phyloP scores from a whole-genome alignment of 53 echinoderm and acorn worm genomes.

The Actinopyga echinites region DNA sequence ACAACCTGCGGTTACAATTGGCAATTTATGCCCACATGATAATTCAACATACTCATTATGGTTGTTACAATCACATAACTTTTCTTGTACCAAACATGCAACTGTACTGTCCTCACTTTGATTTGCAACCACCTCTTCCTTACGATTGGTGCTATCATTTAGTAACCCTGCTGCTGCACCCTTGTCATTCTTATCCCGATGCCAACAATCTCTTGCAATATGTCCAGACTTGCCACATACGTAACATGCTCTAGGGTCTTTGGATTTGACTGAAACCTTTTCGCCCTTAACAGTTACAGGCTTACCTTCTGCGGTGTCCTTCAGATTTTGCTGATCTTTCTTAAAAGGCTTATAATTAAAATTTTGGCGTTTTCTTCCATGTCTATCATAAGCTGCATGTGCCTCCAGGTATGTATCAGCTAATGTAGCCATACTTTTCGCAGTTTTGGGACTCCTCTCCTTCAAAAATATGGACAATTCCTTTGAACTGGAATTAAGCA shows the following conservation, averaged over 20 bases:
- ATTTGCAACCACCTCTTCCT: background rate
- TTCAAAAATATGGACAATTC: constrained; percentile 30
- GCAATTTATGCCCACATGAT: constrained; percentile 36
- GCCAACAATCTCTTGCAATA: constrained; percentile 38
- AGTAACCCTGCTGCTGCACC: background rate
- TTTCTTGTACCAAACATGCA: background rate
- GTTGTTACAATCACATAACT: constrained; percentile 11
- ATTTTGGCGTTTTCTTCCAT: background rate
- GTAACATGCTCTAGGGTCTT: constrained; percentile 15
- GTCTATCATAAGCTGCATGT: background rate
- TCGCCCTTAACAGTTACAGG: background rate
- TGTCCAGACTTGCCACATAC: constrained; percentile 33
- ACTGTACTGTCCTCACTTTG: background rate
- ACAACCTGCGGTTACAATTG: constrained; percentile 30
- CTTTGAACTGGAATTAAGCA: constrained; percentile 6
- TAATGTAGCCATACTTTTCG: background rate
- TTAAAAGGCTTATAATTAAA: background rate
- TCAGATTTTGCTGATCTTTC: background rate
- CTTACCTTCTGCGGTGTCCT: background rate
- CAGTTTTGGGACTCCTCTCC: constrained; percentile 4
- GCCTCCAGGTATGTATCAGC: constrained; percentile 38
- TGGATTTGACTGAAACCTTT: background rate
- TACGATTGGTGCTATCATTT: background rate
- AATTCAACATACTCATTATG: background rate
- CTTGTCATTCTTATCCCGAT: background rate